A percentile compares a stretch with the other conserved stretches of the same genome.
Evolutionary conservation across 2,113 vertebrate genomes (phyloP).

Genomic region (Cisticola juncidis): DNA sequence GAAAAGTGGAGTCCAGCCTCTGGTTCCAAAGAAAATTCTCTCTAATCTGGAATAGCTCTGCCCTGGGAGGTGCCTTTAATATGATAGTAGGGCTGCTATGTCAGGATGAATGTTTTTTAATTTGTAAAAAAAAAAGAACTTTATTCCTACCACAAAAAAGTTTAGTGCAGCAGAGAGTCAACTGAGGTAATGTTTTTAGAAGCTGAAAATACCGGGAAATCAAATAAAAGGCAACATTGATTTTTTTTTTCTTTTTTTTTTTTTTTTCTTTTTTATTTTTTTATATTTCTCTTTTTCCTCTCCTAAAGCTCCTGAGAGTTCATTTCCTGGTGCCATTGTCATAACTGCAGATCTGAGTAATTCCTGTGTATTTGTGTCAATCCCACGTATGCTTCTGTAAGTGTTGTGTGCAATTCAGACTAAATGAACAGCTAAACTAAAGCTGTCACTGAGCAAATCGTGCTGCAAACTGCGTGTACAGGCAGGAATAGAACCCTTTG

Average conservation of each 20-base stretch:
- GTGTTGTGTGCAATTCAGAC: neutral
- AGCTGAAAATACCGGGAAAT: neutral
- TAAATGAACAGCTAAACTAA: neutral
- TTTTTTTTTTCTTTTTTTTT: neutral
- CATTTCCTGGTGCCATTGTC: neutral
- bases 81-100: neutral
- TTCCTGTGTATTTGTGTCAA: neutral
- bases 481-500: neutral
- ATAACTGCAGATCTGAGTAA: neutral
- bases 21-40: slow-evolving; percentile 49
- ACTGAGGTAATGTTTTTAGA: neutral
- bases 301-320: neutral
- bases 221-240: neutral
- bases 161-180: neutral
- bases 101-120: neutral
- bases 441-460: neutral
- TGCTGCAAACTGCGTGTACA: neutral
- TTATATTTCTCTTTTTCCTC: neutral
- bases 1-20: neutral
- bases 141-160: neutral
- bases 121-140: neutral
- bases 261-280: too few species aligned
- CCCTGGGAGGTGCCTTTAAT: slow-evolving; percentile 14
- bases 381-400: neutral
- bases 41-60: slow-evolving; percentile 44